Evolutionary conservation across 2,797 vertebrate species (phyloP).

Genomic region (Parambassis ranga): DNA sequence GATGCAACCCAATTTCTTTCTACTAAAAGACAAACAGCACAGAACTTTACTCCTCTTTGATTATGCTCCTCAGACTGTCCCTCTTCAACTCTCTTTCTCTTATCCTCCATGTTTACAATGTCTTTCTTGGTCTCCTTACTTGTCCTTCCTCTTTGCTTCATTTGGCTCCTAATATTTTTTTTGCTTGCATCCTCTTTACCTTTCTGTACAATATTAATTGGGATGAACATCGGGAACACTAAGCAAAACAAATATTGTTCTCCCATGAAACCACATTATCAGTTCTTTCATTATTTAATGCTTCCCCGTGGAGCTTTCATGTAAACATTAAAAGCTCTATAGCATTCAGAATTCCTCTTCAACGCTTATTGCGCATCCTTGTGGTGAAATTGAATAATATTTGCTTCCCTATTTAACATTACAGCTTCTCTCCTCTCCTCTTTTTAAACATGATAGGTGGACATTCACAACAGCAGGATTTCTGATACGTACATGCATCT

Average conservation of each 20-base stretch:
- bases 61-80: neutral
- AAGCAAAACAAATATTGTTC: neutral
- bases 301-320: neutral
- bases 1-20: neutral
- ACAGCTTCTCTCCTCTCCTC: too few species aligned
- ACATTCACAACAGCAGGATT: too few species aligned
- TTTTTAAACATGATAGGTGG: too few species aligned
- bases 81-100: neutral
- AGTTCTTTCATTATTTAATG: neutral
- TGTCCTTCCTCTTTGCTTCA: too few species aligned
- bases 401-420: neutral
- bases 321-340: too few species aligned
- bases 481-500: too few species aligned
- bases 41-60: neutral
- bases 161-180: too few species aligned
- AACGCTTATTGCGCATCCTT: neutral
- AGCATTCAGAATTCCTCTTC: neutral
- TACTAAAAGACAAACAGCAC: neutral
- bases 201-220: too few species aligned
- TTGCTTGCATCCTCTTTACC: too few species aligned
- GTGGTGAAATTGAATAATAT: too few species aligned
- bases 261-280: neutral
- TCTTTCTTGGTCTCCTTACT: neutral
- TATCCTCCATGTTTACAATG: neutral
- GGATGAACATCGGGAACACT: neutral